Base-by-base conservation (phyloP, 2,888 invertebrate genomes). In the Nasonia oneida region DNA sequence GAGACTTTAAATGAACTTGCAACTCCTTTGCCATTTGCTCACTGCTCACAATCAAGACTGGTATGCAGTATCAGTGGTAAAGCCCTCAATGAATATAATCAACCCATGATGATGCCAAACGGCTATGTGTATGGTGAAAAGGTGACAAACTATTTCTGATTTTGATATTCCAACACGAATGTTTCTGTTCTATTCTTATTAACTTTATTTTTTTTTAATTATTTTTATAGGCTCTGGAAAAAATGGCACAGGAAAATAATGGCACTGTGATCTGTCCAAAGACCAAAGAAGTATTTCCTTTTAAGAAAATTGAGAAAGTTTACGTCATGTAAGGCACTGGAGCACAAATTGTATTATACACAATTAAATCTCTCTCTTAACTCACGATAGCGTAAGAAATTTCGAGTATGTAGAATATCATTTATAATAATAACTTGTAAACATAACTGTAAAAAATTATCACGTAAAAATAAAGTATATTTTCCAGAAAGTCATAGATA, bases 31-130 rank as follows among this genome's bases (percentile, higher is more conserved):
- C 99, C 99, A 87, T 97, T 96, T 94, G 98, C 99, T 87, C 99
- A 99, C 94, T 98, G 98, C 94, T 97, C 98, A 81, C 99, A 99
- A 94, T 99, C 99, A 88, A 96, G 98, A 82, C 96, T 99, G 82
- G 97, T 99, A 91, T 99, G 99, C 94, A 95, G 96, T 92, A 96
- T 99, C 90, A 97, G 98, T 87, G 98, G 98, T 47, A 95, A 97
- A 90, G 97, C 98, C 76, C 95, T 99, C 91, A 99, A 99, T 94
- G 99, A 99, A 93, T 97, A 99, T 94, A 99, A 99, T 94, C 98
- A 98, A 90, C 99, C 99, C 15, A 97, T 99, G 97, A 98, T 99
- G 96, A 95, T 99, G 94, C 99, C 99, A 87, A 99, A 99, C 94
- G 99, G 99, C 83, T 97, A 98, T 94, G 98, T 99, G 86, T 99